Conservation (phyloP, 2,113 vertebrate species). For the Pseudopodoces humilis region DNA sequence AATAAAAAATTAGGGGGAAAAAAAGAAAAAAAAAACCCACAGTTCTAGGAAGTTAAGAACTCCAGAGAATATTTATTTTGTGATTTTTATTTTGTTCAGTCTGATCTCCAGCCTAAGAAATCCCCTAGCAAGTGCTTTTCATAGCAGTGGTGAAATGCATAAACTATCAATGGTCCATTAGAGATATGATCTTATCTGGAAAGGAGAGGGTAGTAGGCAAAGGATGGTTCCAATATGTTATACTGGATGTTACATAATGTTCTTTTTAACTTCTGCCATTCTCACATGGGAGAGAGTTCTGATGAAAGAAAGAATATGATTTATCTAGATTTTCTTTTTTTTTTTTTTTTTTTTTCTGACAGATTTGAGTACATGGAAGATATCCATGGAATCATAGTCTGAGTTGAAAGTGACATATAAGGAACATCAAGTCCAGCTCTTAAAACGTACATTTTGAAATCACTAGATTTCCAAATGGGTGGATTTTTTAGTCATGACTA, state of each 20-base stretch:
- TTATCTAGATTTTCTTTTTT: not conserved
- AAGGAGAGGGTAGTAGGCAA: not conserved
- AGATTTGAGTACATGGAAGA: not conserved
- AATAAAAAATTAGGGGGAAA: not conserved
- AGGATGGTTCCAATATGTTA: not conserved
- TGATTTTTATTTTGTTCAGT: not conserved
- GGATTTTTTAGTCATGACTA: not conserved
- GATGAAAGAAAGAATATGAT: not conserved
- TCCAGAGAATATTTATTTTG: not conserved
- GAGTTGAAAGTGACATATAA: not conserved
- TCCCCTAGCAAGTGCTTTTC: not conserved
- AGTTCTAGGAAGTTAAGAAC: not conserved
- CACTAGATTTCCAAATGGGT: not conserved
- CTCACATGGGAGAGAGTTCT: not conserved
- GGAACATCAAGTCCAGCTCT: not conserved
- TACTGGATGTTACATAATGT: rapidly evolving
- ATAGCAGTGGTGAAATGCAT: not conserved
- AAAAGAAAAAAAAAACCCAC: rapidly evolving
- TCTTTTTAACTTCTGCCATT: not conserved
- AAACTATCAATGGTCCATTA: not conserved
- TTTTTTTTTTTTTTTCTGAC: not conserved
- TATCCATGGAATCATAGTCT: not conserved
- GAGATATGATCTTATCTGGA: not conserved
- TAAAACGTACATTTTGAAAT: not conserved
- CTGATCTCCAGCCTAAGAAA: not conserved